Conservation (phyloP, 2,797 vertebrate genomes). For the Psittacula derbiana region DNA sequence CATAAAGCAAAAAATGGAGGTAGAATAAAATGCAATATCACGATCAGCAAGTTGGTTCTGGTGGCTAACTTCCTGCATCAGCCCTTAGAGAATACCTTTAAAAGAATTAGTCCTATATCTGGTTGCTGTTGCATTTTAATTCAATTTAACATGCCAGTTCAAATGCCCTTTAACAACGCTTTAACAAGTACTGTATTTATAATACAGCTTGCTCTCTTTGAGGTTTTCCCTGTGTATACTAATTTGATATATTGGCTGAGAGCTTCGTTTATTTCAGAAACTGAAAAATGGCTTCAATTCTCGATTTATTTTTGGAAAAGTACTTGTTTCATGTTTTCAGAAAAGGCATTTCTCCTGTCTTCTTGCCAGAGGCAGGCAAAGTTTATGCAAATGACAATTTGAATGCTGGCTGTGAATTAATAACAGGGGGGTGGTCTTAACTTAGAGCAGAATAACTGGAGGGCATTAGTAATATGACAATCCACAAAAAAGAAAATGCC, state of each 20-base stretch:
- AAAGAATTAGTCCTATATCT: background rate
- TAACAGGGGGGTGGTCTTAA: background rate
- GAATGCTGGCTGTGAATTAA: constrained; percentile 17
- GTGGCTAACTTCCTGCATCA: background rate
- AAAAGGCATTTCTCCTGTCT: background rate
- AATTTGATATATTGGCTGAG: background rate
- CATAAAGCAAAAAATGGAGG: background rate
- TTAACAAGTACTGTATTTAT: constrained; percentile 13
- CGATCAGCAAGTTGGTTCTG: background rate
- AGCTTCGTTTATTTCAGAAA: constrained; percentile 12
- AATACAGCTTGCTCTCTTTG: background rate
- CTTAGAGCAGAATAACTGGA: constrained; percentile 16
- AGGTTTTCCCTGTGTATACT: background rate
- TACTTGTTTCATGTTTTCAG: constrained; percentile 33
- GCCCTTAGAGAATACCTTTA: background rate
- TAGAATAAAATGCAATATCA: background rate
- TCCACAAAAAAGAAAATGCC: constrained; percentile 17
- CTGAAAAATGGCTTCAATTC: background rate
- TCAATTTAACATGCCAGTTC: background rate
- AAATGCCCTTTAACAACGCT: constrained; percentile 22
- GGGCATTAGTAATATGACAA: background rate
- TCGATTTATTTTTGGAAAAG: constrained; percentile 30
- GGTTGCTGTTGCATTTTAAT: background rate
- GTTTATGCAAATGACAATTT: constrained; percentile 42
- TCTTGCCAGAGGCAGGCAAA: constrained; percentile 28